Conservation (phyloP, 1,140 invertebrate genomes). For the Paracyclopina nana region DNA sequence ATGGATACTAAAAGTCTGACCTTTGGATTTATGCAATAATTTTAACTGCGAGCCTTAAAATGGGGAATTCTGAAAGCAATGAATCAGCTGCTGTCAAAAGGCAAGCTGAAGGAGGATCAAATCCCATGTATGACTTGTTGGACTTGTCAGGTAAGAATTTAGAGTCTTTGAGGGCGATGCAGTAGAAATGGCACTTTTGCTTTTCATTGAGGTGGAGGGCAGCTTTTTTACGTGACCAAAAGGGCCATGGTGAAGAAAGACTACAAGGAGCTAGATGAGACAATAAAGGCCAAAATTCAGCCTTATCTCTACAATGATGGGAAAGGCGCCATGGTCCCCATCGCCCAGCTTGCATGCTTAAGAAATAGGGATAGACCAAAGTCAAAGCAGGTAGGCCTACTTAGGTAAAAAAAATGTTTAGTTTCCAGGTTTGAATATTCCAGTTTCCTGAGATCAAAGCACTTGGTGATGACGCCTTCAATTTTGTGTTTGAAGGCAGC, state of each 20-base stretch:
- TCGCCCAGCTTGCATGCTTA: slow-evolving; percentile 1
- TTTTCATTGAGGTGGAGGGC: slow-evolving; percentile 6
- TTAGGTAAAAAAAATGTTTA: too few species aligned
- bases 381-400: slow-evolving; percentile 11
- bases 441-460: slow-evolving; percentile 1
- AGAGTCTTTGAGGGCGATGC: too few species aligned
- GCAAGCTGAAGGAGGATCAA: slow-evolving; percentile 12
- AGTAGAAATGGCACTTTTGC: too few species aligned
- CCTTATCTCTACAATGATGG: slow-evolving; percentile 15
- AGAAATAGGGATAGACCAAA: slow-evolving; percentile 1
- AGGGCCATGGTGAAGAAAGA: slow-evolving; percentile 15
- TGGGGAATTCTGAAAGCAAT: slow-evolving; percentile 15
- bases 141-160: slow-evolving; percentile 12
- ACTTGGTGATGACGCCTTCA: neutral
- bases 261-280: slow-evolving; percentile 15
- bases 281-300: slow-evolving; percentile 3
- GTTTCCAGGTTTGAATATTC: too few species aligned
- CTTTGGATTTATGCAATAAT: too few species aligned
- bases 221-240: slow-evolving; percentile 10
- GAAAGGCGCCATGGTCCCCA: slow-evolving; percentile 11
- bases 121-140: slow-evolving; percentile 11
- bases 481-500: slow-evolving; percentile 9
- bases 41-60: too few species aligned
- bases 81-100: slow-evolving; percentile 13
- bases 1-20: too few species aligned